A percentile compares a stretch with the other conserved stretches of the same genome.
Conservation (phyloP, 2,797 vertebrate species). For the Phoebastria nigripes region DNA sequence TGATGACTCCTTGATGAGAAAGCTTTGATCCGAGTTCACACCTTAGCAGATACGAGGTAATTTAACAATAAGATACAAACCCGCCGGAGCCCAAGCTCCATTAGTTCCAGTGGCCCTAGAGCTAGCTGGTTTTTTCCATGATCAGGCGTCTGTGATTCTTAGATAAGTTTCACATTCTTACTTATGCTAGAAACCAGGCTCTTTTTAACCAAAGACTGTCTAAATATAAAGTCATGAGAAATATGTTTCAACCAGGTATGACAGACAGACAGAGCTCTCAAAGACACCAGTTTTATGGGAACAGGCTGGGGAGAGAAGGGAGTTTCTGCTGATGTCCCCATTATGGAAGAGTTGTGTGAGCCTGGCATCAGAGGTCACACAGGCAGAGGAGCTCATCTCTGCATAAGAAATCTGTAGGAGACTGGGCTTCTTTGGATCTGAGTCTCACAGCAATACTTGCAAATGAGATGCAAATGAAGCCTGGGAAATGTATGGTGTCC, state of each 20-base stretch:
- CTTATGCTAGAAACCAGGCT: neutral
- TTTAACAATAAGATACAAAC: neutral
- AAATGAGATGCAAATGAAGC: neutral
- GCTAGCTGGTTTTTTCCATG: neutral
- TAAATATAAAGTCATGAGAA: neutral
- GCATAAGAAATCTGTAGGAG: neutral
- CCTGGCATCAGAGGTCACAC: neutral
- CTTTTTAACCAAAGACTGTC: neutral
- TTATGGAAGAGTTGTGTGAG: neutral
- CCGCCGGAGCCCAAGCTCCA: neutral
- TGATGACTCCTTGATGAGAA: neutral
- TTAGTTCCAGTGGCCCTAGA: neutral
- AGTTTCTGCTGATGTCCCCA: neutral
- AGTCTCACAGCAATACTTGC: neutral
- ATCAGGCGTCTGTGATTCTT: neutral
- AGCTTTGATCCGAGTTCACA: neutral
- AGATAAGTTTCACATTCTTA: neutral
- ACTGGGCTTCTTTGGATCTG: neutral
- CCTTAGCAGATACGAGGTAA: neutral
- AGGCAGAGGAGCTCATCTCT: neutral
- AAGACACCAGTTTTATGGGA: neutral
- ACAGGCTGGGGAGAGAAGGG: neutral
- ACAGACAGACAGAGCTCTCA: neutral
- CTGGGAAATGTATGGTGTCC: accelerated
- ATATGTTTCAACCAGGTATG: neutral